phyloP scores from a whole-genome alignment of 2,888 invertebrate species.

The Epinotia brunnichana region DNA sequence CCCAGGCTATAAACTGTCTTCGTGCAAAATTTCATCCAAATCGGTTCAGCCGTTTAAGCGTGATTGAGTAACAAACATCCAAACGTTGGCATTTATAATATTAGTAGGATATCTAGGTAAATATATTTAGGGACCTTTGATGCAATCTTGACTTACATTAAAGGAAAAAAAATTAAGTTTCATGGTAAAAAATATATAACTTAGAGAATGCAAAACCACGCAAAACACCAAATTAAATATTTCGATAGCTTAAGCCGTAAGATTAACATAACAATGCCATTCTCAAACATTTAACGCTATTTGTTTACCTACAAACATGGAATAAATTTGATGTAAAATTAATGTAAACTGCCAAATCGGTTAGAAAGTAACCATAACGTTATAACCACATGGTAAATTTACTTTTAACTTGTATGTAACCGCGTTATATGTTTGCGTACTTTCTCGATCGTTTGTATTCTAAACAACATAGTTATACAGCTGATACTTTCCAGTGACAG shows the following conservation, averaged over 20 bases:
- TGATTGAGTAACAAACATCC: too few species aligned
- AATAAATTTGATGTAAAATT: neutral
- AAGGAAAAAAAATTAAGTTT: too few species aligned
- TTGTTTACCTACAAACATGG: neutral
- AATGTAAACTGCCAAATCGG: slow-evolving; percentile 3
- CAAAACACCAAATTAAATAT: neutral
- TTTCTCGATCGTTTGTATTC: slow-evolving; percentile 18
- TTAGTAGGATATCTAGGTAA: too few species aligned
- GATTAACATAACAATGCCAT: neutral
- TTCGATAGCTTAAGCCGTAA: neutral
- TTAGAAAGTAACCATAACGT: slow-evolving; percentile 16
- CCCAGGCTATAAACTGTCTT: too few species aligned
- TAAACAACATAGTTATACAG: slow-evolving; percentile 7
- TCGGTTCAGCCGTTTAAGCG: too few species aligned
- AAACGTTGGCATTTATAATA: too few species aligned
- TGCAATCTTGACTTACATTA: too few species aligned
- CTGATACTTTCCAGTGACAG: slow-evolving; percentile 8
- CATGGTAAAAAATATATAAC: too few species aligned
- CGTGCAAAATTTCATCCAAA: too few species aligned
- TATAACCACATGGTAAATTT: neutral
- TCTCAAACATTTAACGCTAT: neutral
- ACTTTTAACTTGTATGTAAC: slow-evolving; percentile 1
- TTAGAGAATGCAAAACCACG: too few species aligned
- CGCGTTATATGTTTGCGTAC: neutral
- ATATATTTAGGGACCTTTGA: too few species aligned